Conservation (phyloP, 2,888 invertebrate genomes). For the Masnerella sp. region DNA sequence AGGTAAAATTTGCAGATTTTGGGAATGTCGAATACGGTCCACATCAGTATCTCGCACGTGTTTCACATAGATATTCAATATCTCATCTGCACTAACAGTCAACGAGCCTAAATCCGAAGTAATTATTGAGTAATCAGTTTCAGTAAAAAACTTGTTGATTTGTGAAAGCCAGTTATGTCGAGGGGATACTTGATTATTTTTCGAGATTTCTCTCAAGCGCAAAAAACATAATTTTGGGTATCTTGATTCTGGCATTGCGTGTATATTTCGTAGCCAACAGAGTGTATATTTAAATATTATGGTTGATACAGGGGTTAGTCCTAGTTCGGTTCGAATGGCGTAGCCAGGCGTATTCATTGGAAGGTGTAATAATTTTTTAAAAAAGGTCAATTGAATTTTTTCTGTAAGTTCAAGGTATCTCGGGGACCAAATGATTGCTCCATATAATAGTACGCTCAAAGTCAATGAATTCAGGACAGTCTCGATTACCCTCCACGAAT, state of each 20-base stretch:
- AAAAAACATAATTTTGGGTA: neutral
- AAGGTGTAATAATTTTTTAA: neutral
- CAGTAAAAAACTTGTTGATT: no score
- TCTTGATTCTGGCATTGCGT: neutral
- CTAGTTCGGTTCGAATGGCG: neutral
- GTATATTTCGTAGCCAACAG: neutral
- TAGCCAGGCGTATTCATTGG: neutral
- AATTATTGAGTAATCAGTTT: no score
- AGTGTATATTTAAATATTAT: neutral
- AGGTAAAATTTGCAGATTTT: no score
- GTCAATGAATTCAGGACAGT: conserved; percentile 7
- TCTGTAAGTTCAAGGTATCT: neutral
- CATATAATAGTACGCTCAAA: conserved; percentile 1
- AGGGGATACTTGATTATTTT: neutral
- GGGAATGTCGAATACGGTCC: no score
- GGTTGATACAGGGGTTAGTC: neutral
- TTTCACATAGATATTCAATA: no score
- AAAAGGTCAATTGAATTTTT: conserved; percentile 8
- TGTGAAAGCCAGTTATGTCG: neutral
- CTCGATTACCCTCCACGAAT: conserved; percentile 7
- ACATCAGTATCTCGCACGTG: no score
- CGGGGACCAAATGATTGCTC: conserved; percentile 6
- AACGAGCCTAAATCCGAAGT: no score
- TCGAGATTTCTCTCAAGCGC: neutral
- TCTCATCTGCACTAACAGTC: no score